phyloP scores from a whole-genome alignment of 2,888 invertebrate species.

The Platycheirus albimanus region DNA sequence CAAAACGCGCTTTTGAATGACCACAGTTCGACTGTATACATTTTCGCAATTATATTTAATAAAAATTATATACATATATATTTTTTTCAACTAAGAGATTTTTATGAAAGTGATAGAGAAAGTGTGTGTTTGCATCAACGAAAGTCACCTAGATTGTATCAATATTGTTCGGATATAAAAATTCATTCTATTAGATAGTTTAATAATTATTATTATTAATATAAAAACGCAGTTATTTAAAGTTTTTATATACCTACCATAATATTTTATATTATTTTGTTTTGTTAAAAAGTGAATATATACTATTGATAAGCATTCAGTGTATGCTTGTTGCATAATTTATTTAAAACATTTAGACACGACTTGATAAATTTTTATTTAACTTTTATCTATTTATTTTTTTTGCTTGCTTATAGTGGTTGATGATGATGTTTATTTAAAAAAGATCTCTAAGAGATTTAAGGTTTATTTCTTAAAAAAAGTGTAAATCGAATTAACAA shows the following conservation, averaged over 20 bases:
- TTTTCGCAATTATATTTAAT: conserved; percentile 42
- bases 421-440: conserved; percentile 38
- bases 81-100: conserved; percentile 59
- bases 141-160: conserved; percentile 60
- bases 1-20: conserved; percentile 24
- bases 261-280: conserved; percentile 40
- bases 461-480: conserved; percentile 19
- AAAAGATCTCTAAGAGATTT: conserved; percentile 56
- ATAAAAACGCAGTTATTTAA: conserved; percentile 28
- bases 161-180: conserved; percentile 49
- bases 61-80: conserved; percentile 27
- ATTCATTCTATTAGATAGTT: conserved; percentile 58
- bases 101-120: conserved; percentile 69
- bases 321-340: conserved; percentile 17
- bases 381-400: conserved; percentile 19
- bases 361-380: conserved; percentile 11
- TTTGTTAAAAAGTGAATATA: conserved; percentile 52
- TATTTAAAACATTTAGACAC: background rate
- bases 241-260: conserved; percentile 46
- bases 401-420: conserved; percentile 27
- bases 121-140: conserved; percentile 67
- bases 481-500: conserved; percentile 29
- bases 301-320: conserved; percentile 28
- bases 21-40: conserved; percentile 57
- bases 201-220: conserved; percentile 31